Percentiles rank a stretch among this genome's conserved stretches.
These are phyloP conservation scores for Staurois parvus DNA, from an alignment of 2,797 vertebrate species.

Conservation along the genomic window DNA sequence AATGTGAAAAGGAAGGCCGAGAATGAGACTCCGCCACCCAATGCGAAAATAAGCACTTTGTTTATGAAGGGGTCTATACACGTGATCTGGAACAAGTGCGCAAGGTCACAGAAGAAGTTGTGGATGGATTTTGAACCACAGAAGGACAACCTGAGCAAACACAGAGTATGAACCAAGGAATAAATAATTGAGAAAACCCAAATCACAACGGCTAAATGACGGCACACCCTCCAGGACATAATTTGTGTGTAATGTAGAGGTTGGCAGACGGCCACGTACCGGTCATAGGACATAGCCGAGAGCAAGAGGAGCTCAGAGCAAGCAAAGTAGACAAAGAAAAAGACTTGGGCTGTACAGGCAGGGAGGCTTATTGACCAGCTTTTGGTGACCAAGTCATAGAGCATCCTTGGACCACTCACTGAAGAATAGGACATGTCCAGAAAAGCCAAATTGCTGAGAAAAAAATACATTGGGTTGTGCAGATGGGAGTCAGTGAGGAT, in stretches of 20 bases:
- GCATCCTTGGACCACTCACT: no score
- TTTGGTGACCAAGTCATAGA: no score
- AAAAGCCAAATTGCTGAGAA: no score
- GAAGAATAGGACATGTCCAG: no score
- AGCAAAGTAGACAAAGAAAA: slow-evolving; percentile 2
- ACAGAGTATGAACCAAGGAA: neutral
- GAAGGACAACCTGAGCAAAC: slow-evolving; percentile 1
- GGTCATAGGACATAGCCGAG: slow-evolving; percentile 34
- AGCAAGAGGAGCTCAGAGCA: slow-evolving; percentile 33
- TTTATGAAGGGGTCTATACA: slow-evolving; percentile 27
- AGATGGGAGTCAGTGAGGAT: neutral
- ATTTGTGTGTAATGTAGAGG: no score
- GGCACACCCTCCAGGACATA: no score
- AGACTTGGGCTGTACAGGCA: slow-evolving; percentile 7
- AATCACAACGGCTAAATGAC: neutral
- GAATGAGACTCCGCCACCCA: neutral
- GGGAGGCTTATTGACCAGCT: neutral
- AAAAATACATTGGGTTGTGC: no score
- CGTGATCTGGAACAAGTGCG: neutral
- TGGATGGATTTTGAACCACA: slow-evolving; percentile 28
- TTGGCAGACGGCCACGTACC: no score
- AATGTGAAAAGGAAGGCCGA: slow-evolving; percentile 9
- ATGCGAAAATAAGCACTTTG: neutral
- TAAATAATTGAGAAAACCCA: neutral
- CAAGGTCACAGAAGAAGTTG: slow-evolving; percentile 37